phyloP scores from a whole-genome alignment of 2,797 vertebrate species.

The Halcyon smyrnensis region DNA sequence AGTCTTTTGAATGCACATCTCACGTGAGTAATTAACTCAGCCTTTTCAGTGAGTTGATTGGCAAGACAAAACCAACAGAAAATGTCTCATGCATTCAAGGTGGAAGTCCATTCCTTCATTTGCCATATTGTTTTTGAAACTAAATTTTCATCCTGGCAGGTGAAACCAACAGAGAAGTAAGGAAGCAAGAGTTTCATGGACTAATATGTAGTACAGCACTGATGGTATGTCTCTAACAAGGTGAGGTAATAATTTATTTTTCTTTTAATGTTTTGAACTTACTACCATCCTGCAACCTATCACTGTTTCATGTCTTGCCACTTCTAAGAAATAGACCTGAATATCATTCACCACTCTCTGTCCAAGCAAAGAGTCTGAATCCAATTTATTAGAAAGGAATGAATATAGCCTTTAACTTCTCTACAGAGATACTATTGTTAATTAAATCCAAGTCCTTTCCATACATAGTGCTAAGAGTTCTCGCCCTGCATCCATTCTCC shows the following conservation, averaged over 20 bases:
- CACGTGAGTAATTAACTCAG: background rate
- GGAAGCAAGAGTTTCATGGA: background rate
- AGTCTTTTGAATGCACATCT: background rate
- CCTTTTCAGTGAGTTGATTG: background rate
- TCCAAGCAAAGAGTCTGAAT: constrained; percentile 11
- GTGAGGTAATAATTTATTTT: background rate
- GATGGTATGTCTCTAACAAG: background rate
- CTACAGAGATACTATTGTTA: constrained; percentile 65
- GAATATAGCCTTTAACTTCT: constrained; percentile 64
- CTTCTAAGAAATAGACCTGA: background rate
- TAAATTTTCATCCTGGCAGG: background rate
- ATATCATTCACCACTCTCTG: background rate
- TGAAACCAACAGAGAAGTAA: background rate
- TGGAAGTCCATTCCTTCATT: background rate
- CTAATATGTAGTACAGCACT: background rate
- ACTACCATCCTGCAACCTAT: background rate
- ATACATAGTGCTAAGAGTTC: constrained; percentile 51
- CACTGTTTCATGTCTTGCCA: background rate
- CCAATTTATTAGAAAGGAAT: constrained; percentile 42
- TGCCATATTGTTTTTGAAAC: background rate
- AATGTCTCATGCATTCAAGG: background rate
- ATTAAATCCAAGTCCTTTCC: constrained; percentile 75
- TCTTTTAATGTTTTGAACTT: background rate
- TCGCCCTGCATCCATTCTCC: constrained; percentile 64
- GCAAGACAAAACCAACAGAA: background rate